Evolutionary conservation across 2,888 invertebrate species (phyloP).

Genomic region (Mechanitis mazaeus): DNA sequence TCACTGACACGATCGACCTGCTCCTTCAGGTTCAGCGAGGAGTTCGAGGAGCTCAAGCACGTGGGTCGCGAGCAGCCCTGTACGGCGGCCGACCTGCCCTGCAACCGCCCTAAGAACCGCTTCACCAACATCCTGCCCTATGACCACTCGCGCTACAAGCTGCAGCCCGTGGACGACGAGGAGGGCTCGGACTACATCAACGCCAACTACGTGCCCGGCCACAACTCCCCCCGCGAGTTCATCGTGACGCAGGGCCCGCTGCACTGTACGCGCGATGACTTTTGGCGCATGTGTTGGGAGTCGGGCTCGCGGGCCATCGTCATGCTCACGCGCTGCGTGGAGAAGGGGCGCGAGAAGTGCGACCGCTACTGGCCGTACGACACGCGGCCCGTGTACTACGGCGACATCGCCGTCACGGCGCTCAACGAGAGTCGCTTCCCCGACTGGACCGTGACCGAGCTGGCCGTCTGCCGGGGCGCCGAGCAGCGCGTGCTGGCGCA

Average conservation of each 20-base stretch:
- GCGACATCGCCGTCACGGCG: conserved; percentile 91
- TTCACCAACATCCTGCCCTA: conserved; percentile 99
- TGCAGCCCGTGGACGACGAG: conserved; percentile 95
- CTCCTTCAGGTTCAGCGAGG: conserved; percentile 89
- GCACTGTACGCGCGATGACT: conserved; percentile 97
- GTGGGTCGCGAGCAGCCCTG: conserved; percentile 95
- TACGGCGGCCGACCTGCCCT: conserved; percentile 95
- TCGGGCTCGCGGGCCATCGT: conserved; percentile 97
- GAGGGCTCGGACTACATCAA: conserved; percentile 98
- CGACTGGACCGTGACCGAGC: conserved; percentile 95
- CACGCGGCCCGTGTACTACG: conserved; percentile 96
- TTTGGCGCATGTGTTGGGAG: conserved; percentile 99
- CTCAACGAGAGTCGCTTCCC: conserved; percentile 94
- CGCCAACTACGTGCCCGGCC: conserved; percentile 96
- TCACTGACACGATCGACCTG: too few species aligned
- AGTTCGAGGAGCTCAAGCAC: conserved; percentile 98
- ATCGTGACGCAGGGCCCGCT: conserved; percentile 96
- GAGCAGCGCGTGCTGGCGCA: conserved; percentile 93
- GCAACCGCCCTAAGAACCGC: conserved; percentile 98
- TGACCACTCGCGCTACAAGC: conserved; percentile 96
- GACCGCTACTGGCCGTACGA: conserved; percentile 99
- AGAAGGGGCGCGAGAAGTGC: conserved; percentile 93
- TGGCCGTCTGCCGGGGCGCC: conserved; percentile 92
- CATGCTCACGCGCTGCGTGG: conserved; percentile 97
- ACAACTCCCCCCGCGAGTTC: conserved; percentile 97